A percentile compares a stretch with the other conserved stretches of the same genome.
These are phyloP conservation scores for Ephialtes manifestator DNA, from an alignment of 2,888 invertebrate genomes.

Conservation along the genomic window DNA sequence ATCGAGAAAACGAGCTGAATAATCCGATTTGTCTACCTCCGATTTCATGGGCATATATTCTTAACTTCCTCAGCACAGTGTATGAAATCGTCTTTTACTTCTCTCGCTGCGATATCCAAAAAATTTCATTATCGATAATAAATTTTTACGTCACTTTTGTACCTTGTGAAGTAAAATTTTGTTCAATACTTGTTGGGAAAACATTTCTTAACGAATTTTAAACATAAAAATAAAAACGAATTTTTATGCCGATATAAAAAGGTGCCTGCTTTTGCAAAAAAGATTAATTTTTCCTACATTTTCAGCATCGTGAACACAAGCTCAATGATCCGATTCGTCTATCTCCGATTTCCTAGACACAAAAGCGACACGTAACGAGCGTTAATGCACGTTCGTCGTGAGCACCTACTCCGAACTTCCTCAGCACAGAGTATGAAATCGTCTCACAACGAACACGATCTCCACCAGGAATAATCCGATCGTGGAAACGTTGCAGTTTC, in stretches of 20 bases:
- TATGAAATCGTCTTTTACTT: background rate
- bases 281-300: no score
- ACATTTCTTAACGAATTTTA: no score
- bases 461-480: background rate
- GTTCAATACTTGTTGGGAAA: no score
- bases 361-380: conserved; percentile 25
- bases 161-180: no score
- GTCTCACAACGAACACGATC: background rate
- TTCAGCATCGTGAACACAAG: background rate
- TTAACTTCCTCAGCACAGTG: background rate
- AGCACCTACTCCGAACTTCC: conserved; percentile 10
- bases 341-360: background rate
- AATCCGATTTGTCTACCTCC: background rate
- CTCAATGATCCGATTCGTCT: background rate
- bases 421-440: background rate
- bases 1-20: background rate
- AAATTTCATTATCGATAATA: no score
- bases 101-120: no score
- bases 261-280: no score
- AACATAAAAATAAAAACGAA: no score
- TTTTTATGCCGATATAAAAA: no score
- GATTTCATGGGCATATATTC: conserved; percentile 3
- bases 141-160: no score
- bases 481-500: conserved; percentile 19
- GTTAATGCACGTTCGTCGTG: conserved; percentile 38